These are phyloP conservation scores for Eospalax fontanierii DNA, from an alignment of 2,797 vertebrate species.

Conservation along the genomic window DNA sequence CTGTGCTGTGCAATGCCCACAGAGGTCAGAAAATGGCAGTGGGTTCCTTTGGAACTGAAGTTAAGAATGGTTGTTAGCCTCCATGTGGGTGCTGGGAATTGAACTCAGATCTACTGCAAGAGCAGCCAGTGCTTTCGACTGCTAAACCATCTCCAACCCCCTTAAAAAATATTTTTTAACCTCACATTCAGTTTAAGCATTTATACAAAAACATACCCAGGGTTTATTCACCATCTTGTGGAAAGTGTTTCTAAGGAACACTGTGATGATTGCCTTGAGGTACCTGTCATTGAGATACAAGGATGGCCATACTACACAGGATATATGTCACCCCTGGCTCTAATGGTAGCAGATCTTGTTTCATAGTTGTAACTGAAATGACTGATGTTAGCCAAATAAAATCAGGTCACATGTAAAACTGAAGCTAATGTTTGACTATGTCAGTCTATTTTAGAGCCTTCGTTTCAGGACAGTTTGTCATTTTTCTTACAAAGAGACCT, in stretches of 20 bases:
- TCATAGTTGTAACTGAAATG: conserved; percentile 55
- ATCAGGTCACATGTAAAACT: conserved; percentile 74
- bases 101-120: background rate
- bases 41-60: background rate
- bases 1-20: too few species aligned
- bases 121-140: background rate
- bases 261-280: background rate
- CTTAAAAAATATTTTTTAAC: background rate
- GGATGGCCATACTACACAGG: background rate
- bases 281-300: background rate
- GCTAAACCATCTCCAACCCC: background rate
- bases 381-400: conserved; percentile 80
- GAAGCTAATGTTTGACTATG: conserved; percentile 73
- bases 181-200: background rate
- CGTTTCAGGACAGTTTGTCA: conserved; percentile 14
- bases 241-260: background rate
- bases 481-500: conserved; percentile 35
- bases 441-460: conserved; percentile 39
- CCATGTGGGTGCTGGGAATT: background rate
- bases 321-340: conserved; percentile 23
- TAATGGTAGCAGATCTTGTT: background rate
- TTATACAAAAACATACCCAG: background rate
- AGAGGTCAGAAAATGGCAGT: background rate
- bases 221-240: background rate
- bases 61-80: background rate